Conservation (phyloP, 1,140 invertebrate genomes). For the Drosophila prosaltans region DNA sequence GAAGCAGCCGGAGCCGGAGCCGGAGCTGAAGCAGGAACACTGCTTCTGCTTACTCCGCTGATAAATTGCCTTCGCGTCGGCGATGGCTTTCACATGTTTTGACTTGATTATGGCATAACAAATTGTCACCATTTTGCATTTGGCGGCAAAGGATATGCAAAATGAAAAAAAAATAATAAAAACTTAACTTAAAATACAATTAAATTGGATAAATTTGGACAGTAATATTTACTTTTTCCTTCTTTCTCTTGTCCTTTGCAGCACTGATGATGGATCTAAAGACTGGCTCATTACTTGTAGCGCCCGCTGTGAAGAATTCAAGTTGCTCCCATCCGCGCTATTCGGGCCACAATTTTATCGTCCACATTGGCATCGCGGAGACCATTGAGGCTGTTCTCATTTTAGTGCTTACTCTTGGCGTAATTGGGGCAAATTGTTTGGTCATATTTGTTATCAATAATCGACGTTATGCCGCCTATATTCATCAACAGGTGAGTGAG, state of each 20-base stretch:
- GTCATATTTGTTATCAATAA: slow-evolving; percentile 93
- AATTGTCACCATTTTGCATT: slow-evolving; percentile 79
- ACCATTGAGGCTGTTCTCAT: slow-evolving; percentile 90
- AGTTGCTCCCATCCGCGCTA: slow-evolving; percentile 89
- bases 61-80: slow-evolving; percentile 73
- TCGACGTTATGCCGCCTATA: slow-evolving; percentile 91
- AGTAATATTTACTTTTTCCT: background rate
- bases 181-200: slow-evolving; percentile 12
- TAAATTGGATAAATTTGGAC: too few species aligned
- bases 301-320: slow-evolving; percentile 90
- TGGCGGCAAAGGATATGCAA: slow-evolving; percentile 38
- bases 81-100: slow-evolving; percentile 65
- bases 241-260: slow-evolving; percentile 20
- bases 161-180: slow-evolving; percentile 5
- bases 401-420: slow-evolving; percentile 88
- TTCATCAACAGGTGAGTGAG: slow-evolving; percentile 90
- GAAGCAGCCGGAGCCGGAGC: too few species aligned
- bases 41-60: slow-evolving; percentile 27
- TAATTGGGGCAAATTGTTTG: slow-evolving; percentile 89
- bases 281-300: slow-evolving; percentile 86
- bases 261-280: slow-evolving; percentile 80
- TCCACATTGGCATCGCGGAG: slow-evolving; percentile 87
- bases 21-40: background rate
- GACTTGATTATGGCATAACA: slow-evolving; percentile 81
- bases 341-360: slow-evolving; percentile 85